phyloP scores from a whole-genome alignment of 2,888 invertebrate genomes.

The Oasisia sp. region DNA sequence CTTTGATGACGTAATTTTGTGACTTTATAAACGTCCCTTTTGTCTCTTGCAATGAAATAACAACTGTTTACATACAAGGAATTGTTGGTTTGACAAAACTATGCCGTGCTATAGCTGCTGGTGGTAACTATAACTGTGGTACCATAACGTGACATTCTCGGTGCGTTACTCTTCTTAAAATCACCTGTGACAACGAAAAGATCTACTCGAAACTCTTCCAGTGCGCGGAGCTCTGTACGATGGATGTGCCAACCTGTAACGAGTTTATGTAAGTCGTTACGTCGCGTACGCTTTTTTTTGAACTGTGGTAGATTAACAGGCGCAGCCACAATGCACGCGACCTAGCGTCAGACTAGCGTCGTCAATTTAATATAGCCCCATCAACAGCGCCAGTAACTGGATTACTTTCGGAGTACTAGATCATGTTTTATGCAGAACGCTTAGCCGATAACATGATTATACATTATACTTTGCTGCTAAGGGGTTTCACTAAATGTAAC shows the following conservation, averaged over 20 bases:
- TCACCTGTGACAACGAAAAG: neutral
- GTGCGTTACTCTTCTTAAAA: neutral
- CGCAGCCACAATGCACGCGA: neutral
- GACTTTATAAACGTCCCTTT: too few species aligned
- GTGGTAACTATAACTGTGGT: too few species aligned
- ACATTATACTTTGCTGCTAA: neutral
- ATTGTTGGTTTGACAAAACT: too few species aligned
- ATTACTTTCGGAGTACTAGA: neutral
- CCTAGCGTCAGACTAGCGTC: neutral
- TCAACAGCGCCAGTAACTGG: neutral
- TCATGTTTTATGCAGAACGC: too few species aligned
- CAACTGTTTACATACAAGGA: too few species aligned
- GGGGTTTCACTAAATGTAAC: neutral
- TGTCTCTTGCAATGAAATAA: too few species aligned
- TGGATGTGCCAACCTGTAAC: neutral
- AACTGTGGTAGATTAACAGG: neutral
- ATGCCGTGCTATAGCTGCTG: too few species aligned
- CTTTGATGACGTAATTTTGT: too few species aligned
- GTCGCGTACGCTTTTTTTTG: neutral
- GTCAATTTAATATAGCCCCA: neutral
- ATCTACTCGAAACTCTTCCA: neutral
- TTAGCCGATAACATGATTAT: neutral
- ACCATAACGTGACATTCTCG: neutral
- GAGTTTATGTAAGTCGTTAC: neutral
- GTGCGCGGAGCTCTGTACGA: neutral